Evolutionary conservation across 2,113 vertebrate species (phyloP).

Genomic region (Leiothrix lutea): DNA sequence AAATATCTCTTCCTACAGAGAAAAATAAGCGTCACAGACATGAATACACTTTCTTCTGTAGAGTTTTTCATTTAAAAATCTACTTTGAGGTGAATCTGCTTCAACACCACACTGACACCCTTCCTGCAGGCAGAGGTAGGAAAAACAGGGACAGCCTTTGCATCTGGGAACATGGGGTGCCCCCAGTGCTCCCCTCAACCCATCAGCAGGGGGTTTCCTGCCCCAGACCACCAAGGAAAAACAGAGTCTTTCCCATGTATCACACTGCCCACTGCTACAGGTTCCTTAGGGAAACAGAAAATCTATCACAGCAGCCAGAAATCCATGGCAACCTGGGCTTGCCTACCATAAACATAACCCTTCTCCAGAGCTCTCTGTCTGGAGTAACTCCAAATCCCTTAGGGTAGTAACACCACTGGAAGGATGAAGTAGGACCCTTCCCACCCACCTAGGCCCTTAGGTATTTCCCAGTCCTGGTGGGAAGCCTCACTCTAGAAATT

Average conservation of each 20-base stretch:
- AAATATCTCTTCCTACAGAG: neutral
- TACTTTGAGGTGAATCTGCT: neutral
- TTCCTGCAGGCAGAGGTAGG: neutral
- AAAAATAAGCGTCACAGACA: neutral
- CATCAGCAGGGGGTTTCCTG: neutral
- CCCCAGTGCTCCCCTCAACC: neutral
- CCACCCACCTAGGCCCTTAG: neutral
- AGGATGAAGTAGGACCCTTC: neutral
- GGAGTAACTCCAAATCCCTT: neutral
- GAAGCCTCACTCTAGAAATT: neutral
- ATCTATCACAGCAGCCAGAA: neutral
- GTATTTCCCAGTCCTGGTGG: neutral
- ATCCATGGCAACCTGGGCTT: neutral
- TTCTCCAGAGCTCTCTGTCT: neutral
- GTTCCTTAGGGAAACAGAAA: neutral
- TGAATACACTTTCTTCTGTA: neutral
- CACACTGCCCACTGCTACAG: neutral
- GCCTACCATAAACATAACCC: neutral
- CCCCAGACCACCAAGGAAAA: neutral
- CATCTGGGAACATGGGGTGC: fast-evolving
- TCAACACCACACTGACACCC: neutral
- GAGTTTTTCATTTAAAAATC: neutral
- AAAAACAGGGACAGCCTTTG: neutral
- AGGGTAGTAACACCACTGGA: neutral
- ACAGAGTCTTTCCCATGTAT: neutral